These are phyloP conservation scores for Meloidogyne chitwoodi DNA, from an alignment of 1,140 invertebrate species.

Conservation along the genomic window DNA sequence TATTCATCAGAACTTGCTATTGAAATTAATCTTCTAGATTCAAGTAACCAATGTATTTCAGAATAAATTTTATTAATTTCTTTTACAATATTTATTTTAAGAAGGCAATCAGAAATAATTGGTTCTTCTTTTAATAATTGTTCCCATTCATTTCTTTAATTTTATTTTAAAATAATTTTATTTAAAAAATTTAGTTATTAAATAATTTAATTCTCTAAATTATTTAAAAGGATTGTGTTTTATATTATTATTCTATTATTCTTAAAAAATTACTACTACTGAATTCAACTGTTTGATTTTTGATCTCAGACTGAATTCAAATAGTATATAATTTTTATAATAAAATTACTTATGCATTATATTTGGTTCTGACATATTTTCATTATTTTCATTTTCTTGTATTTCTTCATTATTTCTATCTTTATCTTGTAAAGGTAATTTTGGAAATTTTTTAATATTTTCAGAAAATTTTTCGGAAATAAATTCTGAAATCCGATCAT, in stretches of 20 bases:
- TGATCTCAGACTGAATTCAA: too few relatives aligned
- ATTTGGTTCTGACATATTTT: not conserved
- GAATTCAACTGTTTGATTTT: too few relatives aligned
- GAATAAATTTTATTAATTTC: not conserved
- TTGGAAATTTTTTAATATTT: not conserved
- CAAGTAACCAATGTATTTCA: not conserved
- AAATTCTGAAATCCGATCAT: not conserved
- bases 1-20: not conserved
- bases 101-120: not conserved
- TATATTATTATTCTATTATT: too few relatives aligned
- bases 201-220: too few relatives aligned
- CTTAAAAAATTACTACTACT: too few relatives aligned
- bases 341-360: too few relatives aligned
- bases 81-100: not conserved
- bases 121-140: not conserved
- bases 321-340: too few relatives aligned
- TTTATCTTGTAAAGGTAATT: not conserved
- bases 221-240: too few relatives aligned
- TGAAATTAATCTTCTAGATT: not conserved
- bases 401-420: not conserved
- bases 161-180: too few relatives aligned
- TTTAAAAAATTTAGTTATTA: too few relatives aligned
- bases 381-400: not conserved
- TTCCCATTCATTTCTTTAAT: not conserved
- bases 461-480: not conserved